Evolutionary conservation across 2,113 vertebrate species (phyloP).

Genomic region (Pterophyllum scalare): DNA sequence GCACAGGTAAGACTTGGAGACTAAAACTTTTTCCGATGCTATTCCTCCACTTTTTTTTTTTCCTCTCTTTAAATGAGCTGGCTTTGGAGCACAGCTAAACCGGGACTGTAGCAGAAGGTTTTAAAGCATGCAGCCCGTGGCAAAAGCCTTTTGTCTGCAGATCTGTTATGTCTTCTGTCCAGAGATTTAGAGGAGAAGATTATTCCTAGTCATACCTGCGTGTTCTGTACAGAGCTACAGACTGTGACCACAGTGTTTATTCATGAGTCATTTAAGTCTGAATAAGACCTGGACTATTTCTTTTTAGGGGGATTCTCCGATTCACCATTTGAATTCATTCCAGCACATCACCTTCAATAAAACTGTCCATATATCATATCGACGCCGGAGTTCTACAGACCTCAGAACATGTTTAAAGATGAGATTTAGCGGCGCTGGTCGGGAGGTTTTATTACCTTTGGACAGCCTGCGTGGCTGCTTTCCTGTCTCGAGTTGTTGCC

Average conservation of each 20-base stretch:
- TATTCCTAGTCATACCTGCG: background rate
- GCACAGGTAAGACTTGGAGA: conserved; percentile 61
- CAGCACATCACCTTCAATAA: background rate
- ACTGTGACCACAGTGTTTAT: background rate
- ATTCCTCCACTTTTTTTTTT: background rate
- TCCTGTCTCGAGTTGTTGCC: background rate
- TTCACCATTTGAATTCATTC: background rate
- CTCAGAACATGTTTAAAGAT: background rate
- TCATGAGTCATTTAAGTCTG: background rate
- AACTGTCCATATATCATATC: background rate
- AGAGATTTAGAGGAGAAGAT: background rate
- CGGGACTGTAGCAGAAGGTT: fast-evolving
- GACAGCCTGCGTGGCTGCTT: conserved; percentile 3
- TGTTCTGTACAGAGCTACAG: background rate
- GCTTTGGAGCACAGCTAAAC: background rate
- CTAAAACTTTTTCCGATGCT: background rate
- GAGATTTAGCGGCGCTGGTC: background rate
- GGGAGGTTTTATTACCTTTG: conserved; percentile 5
- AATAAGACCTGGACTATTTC: background rate
- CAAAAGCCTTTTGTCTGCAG: background rate
- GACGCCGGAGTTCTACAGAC: background rate
- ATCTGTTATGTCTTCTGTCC: background rate
- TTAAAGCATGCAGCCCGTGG: background rate
- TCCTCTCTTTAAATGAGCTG: fast-evolving
- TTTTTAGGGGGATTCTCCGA: background rate